phyloP scores from a whole-genome alignment of 2,797 vertebrate genomes.

The Thalassophryne amazonica region DNA sequence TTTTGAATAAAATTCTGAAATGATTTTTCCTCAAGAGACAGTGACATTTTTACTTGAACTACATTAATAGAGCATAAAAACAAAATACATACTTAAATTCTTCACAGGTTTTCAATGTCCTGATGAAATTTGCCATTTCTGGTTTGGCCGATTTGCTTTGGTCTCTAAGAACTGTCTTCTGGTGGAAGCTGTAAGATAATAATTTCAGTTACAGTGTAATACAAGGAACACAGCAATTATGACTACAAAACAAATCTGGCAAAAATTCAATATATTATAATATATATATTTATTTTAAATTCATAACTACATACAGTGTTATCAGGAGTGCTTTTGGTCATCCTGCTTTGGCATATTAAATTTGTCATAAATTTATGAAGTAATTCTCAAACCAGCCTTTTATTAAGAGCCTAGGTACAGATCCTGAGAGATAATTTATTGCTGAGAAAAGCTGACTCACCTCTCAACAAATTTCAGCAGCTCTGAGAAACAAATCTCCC shows the following conservation, averaged over 20 bases:
- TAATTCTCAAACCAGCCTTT: too few species aligned
- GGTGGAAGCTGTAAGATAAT: not conserved
- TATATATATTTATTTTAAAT: too few species aligned
- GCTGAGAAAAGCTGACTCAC: conserved; percentile 25
- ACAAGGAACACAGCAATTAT: too few species aligned
- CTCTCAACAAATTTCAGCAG: conserved; percentile 45
- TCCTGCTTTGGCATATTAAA: too few species aligned
- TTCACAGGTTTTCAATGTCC: conserved; percentile 50
- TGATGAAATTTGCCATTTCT: conserved; percentile 36
- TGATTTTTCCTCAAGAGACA: not conserved
- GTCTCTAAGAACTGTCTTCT: conserved; percentile 13
- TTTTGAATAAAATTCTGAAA: too few species aligned
- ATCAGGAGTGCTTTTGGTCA: too few species aligned
- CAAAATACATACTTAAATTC: conserved; percentile 56
- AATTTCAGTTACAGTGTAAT: too few species aligned
- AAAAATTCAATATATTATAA: too few species aligned
- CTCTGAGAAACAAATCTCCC: conserved; percentile 50
- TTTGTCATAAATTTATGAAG: too few species aligned
- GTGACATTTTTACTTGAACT: not conserved
- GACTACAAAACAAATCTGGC: too few species aligned
- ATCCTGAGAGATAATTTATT: not conserved
- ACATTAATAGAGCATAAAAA: not conserved
- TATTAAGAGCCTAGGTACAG: not conserved
- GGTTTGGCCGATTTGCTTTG: not conserved
- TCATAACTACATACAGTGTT: too few species aligned